A percentile compares a stretch with the other conserved stretches of the same genome.
These are phyloP conservation scores for Monopis laevigella DNA, from an alignment of 2,888 invertebrate genomes.

Conservation along the genomic window DNA sequence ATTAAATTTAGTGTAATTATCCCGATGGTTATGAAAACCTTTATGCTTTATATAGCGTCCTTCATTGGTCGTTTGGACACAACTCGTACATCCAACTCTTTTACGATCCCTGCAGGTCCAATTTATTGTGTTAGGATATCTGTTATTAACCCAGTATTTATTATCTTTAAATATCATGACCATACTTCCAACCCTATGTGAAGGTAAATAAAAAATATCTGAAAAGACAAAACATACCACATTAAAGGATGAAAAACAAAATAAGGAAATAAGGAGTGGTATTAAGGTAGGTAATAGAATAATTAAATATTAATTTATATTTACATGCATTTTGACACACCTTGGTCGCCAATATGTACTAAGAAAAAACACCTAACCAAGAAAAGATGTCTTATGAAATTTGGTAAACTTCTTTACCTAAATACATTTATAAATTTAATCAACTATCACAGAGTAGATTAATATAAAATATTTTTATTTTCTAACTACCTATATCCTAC, in stretches of 20 bases:
- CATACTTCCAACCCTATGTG: conserved; percentile 59
- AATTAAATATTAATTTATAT: too few species aligned
- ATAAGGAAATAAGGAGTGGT: too few species aligned
- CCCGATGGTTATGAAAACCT: conserved; percentile 52
- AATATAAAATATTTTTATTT: too few species aligned
- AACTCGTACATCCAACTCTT: conserved; percentile 52
- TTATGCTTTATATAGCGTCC: conserved; percentile 56
- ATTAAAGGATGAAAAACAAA: background rate
- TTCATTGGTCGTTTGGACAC: conserved; percentile 53
- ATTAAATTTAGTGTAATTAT: conserved; percentile 58
- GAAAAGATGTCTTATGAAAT: too few species aligned
- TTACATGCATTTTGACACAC: too few species aligned
- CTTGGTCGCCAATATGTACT: too few species aligned
- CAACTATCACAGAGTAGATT: too few species aligned
- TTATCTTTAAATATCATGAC: conserved; percentile 58
- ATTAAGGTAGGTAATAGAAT: too few species aligned
- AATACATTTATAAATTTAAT: too few species aligned
- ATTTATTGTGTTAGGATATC: conserved; percentile 58
- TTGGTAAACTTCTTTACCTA: too few species aligned
- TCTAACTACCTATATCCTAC: too few species aligned
- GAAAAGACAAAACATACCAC: conserved; percentile 22
- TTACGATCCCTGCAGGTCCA: conserved; percentile 59
- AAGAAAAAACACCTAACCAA: too few species aligned
- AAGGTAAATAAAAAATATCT: conserved; percentile 58
- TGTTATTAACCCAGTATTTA: conserved; percentile 60